These are phyloP conservation scores for Indicator indicator DNA, from an alignment of 2,113 vertebrate species.

Conservation along the genomic window DNA sequence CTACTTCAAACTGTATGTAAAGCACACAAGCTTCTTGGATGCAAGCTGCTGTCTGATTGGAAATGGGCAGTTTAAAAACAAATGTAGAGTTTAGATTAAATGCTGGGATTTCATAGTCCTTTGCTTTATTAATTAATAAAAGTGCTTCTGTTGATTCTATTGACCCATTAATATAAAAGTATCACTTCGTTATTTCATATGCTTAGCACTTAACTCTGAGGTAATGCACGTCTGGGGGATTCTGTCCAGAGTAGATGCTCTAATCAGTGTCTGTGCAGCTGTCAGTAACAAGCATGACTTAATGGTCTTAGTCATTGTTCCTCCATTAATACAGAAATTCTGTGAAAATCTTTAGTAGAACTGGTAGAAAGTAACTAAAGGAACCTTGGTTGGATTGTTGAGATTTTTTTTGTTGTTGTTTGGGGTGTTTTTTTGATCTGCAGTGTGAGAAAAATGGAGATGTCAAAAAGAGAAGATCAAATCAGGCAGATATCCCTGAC, in stretches of 20 bases:
- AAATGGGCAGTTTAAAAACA: not conserved
- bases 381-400: not conserved
- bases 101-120: not conserved
- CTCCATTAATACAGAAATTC: not conserved
- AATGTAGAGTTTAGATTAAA: not conserved
- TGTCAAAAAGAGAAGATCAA: conserved; percentile 79
- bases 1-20: rapidly evolving
- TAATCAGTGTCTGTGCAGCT: not conserved
- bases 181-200: not conserved
- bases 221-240: not conserved
- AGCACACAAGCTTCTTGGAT: rapidly evolving
- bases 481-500: conserved; percentile 46
- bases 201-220: not conserved
- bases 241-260: not conserved
- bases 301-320: not conserved
- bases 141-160: not conserved
- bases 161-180: not conserved
- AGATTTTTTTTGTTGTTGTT: too few relatives aligned
- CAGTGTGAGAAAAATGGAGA: conserved; percentile 71
- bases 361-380: not conserved
- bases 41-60: not conserved
- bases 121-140: not conserved
- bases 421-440: not conserved
- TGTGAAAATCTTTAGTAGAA: not conserved
- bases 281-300: not conserved